Conservation (phyloP, 2,113 vertebrate species). For the Pelodiscus sinensis region DNA sequence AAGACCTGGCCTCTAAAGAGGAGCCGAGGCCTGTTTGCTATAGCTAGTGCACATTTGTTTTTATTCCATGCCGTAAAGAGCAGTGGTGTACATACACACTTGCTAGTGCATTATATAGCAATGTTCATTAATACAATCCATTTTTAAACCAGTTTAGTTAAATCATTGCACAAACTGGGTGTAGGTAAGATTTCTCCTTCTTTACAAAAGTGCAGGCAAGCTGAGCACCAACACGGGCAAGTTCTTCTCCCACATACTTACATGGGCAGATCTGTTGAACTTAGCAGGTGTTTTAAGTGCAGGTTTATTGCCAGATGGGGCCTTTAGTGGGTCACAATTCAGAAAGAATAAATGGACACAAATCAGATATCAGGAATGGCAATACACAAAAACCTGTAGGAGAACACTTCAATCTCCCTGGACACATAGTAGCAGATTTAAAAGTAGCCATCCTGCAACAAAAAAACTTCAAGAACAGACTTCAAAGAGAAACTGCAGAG, state of each 20-base stretch:
- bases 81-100: not conserved
- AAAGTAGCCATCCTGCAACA: too few relatives aligned
- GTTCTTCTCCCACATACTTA: not conserved
- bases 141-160: not conserved
- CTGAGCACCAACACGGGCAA: not conserved
- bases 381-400: too few relatives aligned
- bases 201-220: not conserved
- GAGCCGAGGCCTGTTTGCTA: not conserved
- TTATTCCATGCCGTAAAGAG: accelerated
- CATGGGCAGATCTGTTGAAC: not conserved
- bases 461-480: too few relatives aligned
- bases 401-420: too few relatives aligned
- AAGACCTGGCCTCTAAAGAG: not conserved
- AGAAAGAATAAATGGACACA: not conserved
- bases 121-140: not conserved
- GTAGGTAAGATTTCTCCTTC: not conserved
- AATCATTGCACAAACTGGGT: accelerated
- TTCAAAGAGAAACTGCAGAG: too few relatives aligned
- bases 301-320: accelerated
- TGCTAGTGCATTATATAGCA: not conserved
- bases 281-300: accelerated
- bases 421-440: too few relatives aligned
- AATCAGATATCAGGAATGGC: too few relatives aligned
- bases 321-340: not conserved
- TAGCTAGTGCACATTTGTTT: not conserved